Conservation (phyloP, 2,797 vertebrate genomes). For the Prunella strophiata region DNA sequence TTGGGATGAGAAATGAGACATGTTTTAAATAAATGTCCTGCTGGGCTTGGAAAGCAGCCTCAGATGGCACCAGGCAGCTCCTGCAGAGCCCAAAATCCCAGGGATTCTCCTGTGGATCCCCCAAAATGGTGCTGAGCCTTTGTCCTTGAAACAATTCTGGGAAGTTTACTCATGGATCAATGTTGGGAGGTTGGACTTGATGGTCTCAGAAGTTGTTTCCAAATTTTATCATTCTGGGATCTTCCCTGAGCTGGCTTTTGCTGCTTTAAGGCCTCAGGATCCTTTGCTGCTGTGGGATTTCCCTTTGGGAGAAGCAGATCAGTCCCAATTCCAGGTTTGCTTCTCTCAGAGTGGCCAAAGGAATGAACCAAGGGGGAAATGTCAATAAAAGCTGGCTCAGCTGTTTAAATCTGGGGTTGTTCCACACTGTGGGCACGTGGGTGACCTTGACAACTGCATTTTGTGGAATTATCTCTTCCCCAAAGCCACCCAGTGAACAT, state of each 20-base stretch:
- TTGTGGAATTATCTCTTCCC: neutral
- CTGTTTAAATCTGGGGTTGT: accelerated
- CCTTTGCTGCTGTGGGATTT: neutral
- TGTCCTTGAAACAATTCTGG: neutral
- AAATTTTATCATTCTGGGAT: neutral
- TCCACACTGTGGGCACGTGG: neutral
- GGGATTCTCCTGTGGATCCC: too few relatives aligned
- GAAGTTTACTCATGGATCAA: neutral
- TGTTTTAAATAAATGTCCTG: neutral
- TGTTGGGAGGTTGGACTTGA: neutral
- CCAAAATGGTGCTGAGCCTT: neutral
- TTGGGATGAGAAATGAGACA: neutral
- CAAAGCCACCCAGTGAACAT: neutral
- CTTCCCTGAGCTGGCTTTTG: neutral
- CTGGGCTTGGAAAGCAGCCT: neutral
- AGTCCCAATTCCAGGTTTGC: neutral
- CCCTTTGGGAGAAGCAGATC: neutral
- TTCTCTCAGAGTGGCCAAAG: neutral
- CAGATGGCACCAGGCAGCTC: neutral
- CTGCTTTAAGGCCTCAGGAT: neutral
- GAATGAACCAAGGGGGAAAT: neutral
- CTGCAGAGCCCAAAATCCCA: neutral
- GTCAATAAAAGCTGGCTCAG: neutral
- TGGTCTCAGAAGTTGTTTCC: neutral
- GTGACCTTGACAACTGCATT: neutral